These are phyloP conservation scores for Chrysomela aeneicollis DNA, from an alignment of 2,888 invertebrate genomes.

Conservation along the genomic window DNA sequence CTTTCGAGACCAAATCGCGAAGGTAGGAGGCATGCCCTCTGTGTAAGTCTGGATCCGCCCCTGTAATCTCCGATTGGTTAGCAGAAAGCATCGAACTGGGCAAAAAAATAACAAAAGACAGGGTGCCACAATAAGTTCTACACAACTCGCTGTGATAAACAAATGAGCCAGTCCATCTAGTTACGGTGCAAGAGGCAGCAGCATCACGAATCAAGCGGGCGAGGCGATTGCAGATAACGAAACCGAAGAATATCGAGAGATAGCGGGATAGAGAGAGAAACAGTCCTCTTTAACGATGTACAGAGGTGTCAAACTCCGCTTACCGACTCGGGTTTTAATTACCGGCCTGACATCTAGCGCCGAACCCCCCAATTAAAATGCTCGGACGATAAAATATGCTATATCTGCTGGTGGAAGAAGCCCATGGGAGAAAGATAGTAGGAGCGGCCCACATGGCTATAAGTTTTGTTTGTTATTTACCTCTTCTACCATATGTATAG, in stretches of 20 bases:
- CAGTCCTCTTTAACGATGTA: constrained; percentile 56
- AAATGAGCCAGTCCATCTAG: constrained; percentile 59
- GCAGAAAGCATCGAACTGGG: not conserved
- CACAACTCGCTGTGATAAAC: constrained; percentile 57
- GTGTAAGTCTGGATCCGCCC: constrained; percentile 6
- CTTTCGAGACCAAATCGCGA: too few species aligned
- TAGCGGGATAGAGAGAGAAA: constrained; percentile 27
- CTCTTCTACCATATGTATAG: too few species aligned
- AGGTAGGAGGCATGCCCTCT: too few species aligned
- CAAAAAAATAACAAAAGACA: constrained; percentile 48
- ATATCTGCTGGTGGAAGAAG: constrained; percentile 47
- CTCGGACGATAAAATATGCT: constrained; percentile 54
- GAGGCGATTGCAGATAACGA: constrained; percentile 54
- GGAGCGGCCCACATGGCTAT: constrained; percentile 44
- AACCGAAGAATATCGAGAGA: constrained; percentile 45
- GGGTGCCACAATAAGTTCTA: constrained; percentile 58
- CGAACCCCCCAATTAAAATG: constrained; percentile 61
- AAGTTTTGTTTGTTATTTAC: not conserved
- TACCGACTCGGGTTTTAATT: constrained; percentile 61
- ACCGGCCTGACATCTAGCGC: constrained; percentile 60
- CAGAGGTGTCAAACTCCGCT: constrained; percentile 61
- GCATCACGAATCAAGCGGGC: constrained; percentile 57
- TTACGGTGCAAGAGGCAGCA: constrained; percentile 50
- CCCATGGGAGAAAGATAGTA: not conserved
- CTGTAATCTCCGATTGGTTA: not conserved